Conservation (phyloP, 2,113 vertebrate species). For the Coregonus clupeaformis region DNA sequence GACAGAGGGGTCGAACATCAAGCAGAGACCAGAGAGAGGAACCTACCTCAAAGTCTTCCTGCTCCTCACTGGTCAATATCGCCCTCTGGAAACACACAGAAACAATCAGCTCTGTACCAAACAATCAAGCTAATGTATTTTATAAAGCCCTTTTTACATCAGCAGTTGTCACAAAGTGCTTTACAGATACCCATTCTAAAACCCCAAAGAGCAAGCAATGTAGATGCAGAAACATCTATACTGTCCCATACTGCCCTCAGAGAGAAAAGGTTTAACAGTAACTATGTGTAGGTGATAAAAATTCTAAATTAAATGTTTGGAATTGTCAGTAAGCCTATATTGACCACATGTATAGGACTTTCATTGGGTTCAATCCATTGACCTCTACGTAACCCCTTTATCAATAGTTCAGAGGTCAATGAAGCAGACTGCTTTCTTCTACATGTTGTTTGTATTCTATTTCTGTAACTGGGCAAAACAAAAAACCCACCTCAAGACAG, state of each 20-base stretch:
- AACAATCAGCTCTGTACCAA: neutral
- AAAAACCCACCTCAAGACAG: neutral
- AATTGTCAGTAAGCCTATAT: neutral
- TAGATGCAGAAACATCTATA: neutral
- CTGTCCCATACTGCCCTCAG: no score
- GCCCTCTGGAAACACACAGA: slow-evolving; percentile 78
- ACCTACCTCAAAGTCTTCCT: slow-evolving; percentile 79
- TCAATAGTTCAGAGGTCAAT: neutral
- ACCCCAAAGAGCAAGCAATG: no score
- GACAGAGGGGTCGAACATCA: slow-evolving; percentile 39
- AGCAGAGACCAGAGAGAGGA: slow-evolving; percentile 6
- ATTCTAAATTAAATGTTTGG: no score
- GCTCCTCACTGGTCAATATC: slow-evolving; percentile 68
- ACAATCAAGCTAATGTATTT: neutral
- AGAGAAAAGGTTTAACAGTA: neutral
- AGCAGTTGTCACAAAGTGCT: neutral
- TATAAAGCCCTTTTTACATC: neutral
- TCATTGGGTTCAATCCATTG: slow-evolving; percentile 1
- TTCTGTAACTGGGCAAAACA: neutral
- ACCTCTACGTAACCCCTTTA: neutral
- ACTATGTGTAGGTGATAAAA: no score
- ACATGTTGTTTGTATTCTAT: slow-evolving; percentile 12
- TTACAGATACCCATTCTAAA: no score
- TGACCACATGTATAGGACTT: neutral
- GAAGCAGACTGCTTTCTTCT: neutral